Percentiles rank a stretch among this genome's conserved stretches.
Evolutionary conservation across 30 jellyfish, hydroid and myxozoan genomes (phyloP).

Genomic region (Mastigias papua): DNA sequence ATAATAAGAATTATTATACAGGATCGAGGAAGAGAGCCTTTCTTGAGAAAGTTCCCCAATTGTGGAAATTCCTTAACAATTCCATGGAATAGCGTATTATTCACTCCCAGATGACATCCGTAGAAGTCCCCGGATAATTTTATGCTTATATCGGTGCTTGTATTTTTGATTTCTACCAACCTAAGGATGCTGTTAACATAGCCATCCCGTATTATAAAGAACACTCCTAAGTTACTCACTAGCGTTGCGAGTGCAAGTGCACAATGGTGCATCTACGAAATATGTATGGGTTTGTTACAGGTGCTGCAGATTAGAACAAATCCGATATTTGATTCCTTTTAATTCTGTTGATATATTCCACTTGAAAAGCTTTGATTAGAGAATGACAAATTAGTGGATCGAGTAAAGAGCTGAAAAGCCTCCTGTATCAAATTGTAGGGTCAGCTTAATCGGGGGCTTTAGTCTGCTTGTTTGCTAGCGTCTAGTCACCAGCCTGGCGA

Average conservation of each 20-base stretch:
- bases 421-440: neutral
- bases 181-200: too few relatives aligned
- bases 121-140: too few relatives aligned
- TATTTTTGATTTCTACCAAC: too few relatives aligned
- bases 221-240: neutral
- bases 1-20: too few relatives aligned
- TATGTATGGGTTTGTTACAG: conserved; percentile 40
- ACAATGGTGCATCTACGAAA: neutral
- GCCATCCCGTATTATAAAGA: too few relatives aligned
- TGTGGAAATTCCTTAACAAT: too few relatives aligned
- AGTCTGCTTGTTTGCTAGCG: neutral
- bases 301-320: conserved; percentile 30
- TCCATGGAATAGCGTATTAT: too few relatives aligned
- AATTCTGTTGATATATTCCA: conserved; percentile 33
- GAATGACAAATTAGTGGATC: neutral
- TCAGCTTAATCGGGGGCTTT: neutral
- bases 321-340: conserved; percentile 41
- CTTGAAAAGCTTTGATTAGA: conserved; percentile 4
- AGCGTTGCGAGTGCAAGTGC: neutral
- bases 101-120: too few relatives aligned
- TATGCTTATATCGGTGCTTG: too few relatives aligned
- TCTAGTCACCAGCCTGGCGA: neutral
- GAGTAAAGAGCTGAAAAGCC: neutral
- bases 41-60: too few relatives aligned
- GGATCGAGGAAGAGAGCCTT: too few relatives aligned